These are phyloP conservation scores for Imbricaverruca yamaguchii DNA, from an alignment of 2,888 invertebrate species.

Conservation along the genomic window DNA sequence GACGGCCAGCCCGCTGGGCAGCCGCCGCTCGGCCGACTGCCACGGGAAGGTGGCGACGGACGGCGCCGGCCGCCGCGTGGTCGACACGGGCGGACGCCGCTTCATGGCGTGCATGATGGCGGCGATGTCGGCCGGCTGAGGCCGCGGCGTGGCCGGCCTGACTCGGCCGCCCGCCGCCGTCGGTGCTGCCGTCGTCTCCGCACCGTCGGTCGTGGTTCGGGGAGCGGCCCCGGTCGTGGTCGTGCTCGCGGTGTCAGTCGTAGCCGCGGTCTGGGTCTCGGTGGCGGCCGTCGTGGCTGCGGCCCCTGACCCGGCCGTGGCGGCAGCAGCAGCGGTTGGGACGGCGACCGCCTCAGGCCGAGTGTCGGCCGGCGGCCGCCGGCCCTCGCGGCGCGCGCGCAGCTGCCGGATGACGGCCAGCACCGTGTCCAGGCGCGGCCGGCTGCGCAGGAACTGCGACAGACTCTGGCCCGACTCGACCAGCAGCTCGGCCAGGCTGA, in stretches of 20 bases:
- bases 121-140: background rate
- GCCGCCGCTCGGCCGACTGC: background rate
- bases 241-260: background rate
- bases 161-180: background rate
- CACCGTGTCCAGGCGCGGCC: background rate
- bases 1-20: background rate
- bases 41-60: background rate
- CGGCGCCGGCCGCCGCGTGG: background rate
- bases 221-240: background rate
- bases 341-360: background rate
- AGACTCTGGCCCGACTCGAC: background rate
- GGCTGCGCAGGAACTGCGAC: background rate
- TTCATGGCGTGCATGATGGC: background rate
- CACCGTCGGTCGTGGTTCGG: background rate
- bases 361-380: background rate
- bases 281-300: background rate
- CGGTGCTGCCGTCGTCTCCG: background rate
- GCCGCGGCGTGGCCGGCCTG: background rate
- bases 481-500: constrained; percentile 4
- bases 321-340: background rate
- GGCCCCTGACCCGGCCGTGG: too few relatives aligned
- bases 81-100: background rate
- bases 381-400: background rate
- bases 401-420: background rate
- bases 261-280: background rate